Conservation (phyloP, 2,888 invertebrate genomes). For the Therioaphis trifolii region DNA sequence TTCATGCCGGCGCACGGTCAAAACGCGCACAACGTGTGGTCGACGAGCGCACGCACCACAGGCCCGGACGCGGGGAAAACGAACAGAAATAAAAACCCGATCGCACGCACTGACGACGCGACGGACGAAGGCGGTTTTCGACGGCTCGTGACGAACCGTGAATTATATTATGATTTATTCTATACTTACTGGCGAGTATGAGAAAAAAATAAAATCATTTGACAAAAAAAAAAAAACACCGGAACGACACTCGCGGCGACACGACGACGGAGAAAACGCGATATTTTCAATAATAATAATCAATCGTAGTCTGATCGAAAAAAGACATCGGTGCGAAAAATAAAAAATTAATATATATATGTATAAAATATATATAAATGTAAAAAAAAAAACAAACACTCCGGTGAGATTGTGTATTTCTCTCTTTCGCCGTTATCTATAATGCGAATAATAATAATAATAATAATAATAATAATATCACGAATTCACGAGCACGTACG, state of each 20-base stretch:
- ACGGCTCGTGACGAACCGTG: not conserved
- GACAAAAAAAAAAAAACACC: not conserved
- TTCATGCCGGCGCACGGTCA: conserved; percentile 52
- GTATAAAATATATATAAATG: too few species aligned
- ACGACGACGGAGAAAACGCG: not conserved
- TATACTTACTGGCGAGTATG: not conserved
- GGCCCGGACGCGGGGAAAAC: too few species aligned
- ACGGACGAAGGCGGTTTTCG: not conserved
- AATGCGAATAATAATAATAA: not conserved
- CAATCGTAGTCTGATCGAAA: not conserved
- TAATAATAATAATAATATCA: not conserved
- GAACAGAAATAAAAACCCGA: not conserved
- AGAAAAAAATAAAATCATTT: not conserved
- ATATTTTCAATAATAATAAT: not conserved
- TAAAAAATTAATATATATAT: too few species aligned
- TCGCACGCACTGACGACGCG: not conserved
- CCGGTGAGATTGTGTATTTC: not conserved
- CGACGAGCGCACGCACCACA: not conserved
- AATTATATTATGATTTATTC: too few species aligned
- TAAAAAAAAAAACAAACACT: not conserved
- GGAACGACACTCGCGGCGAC: not conserved
- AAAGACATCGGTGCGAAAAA: too few species aligned
- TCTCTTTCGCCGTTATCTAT: conserved; percentile 9
- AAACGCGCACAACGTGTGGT: conserved; percentile 20
- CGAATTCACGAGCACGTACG: not conserved